Base-by-base conservation (phyloP, 2,888 invertebrate species). In the Syrphus vitripennis region DNA sequence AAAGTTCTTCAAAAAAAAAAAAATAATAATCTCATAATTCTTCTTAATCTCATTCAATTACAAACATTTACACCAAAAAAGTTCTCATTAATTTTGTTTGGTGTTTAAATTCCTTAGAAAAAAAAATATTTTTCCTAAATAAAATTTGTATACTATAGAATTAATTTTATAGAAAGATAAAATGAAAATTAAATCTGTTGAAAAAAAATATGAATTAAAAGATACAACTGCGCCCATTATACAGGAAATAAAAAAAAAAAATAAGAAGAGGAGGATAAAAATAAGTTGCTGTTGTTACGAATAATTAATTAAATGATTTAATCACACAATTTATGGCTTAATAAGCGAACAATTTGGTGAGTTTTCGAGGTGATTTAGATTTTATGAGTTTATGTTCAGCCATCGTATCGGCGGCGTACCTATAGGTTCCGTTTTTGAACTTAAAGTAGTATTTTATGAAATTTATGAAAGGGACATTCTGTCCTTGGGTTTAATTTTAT, bases 231-330 rank as follows among this genome's bases (percentile, higher is more conserved):
- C 6, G 14, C 14, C 50, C 24, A n/a, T 26, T 50, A 34, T 6
- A 21, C 48, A 50, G 24, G 24, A 50, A 50, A 24, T 50, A 50
- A 26, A 50, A 50, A 50, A 24, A 24, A 50, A 26, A 50, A 50
- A 26, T 0, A 2, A 50, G 14, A 14, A 50, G 24, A 14, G 7
- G 7, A n/a, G n/a, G n/a, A n/a, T n/a, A n/a, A n/a, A n/a, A n/a
- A 26, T 50, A 24, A 26, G 7, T 24, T 14, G 34, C 12, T 34
- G 24, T 24, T 50, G 50, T 26, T 24, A 50, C 6, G 24, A 50
- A 79, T 79, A 71, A 79, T 71, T 79, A 79, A 79, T 79, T 71
- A 71, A 71, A 72, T 65, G 71, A 71, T 79, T 79, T 63, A 79
- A 71, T 65, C 63, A 63, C 65, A 55, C 45, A 71, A 63, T 19